phyloP scores from a whole-genome alignment of 1,140 invertebrate genomes.

The Phenacoccus solenopsis region DNA sequence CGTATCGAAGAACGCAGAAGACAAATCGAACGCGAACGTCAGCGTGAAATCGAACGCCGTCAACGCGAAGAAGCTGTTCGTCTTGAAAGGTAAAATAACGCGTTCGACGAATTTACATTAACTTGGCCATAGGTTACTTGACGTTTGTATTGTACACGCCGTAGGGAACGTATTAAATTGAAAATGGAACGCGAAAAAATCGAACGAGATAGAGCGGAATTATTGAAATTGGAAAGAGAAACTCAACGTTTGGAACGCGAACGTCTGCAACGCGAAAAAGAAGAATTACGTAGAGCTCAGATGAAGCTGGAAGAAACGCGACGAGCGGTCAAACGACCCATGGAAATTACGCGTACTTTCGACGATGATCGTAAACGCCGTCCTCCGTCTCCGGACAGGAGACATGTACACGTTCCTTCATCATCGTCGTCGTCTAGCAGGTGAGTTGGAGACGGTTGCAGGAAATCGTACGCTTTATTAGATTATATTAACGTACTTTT shows the following conservation, averaged over 20 bases:
- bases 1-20: slow-evolving; percentile 60
- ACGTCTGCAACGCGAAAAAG: slow-evolving; percentile 39
- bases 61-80: slow-evolving; percentile 66
- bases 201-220: slow-evolving; percentile 65
- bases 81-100: slow-evolving; percentile 40
- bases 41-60: slow-evolving; percentile 60
- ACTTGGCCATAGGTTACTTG: slow-evolving; percentile 22
- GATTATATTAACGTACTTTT: not conserved
- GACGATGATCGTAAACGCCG: not conserved
- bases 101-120: not conserved
- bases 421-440: not conserved
- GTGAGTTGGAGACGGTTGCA: not conserved
- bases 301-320: slow-evolving; percentile 23
- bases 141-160: too few relatives aligned
- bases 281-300: slow-evolving; percentile 24
- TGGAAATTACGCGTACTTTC: not conserved
- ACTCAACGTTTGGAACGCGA: slow-evolving; percentile 64
- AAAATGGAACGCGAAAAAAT: slow-evolving; percentile 59
- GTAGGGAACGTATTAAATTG: slow-evolving; percentile 58
- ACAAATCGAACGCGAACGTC: slow-evolving; percentile 51
- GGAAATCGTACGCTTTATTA: not conserved
- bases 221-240: slow-evolving; percentile 64
- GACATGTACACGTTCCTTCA: not conserved
- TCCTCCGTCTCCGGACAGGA: not conserved
- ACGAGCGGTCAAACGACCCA: not conserved